phyloP scores from a whole-genome alignment of 2,888 invertebrate genomes.

The Thereva nobilitata region DNA sequence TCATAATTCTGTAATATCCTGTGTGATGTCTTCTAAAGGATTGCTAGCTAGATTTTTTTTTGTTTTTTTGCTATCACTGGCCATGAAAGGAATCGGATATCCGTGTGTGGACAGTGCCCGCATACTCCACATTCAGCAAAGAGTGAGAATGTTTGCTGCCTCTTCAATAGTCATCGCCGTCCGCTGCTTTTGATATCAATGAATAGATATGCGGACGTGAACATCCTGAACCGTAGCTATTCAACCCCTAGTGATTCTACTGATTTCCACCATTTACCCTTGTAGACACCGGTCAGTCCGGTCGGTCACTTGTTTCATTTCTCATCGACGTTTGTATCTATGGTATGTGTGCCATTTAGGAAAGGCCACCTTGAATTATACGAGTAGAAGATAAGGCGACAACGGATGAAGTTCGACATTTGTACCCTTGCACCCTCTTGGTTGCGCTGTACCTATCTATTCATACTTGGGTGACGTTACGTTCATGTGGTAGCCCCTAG shows the following conservation, averaged over 20 bases:
- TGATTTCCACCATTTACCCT: slow-evolving; percentile 33
- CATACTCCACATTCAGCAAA: not conserved
- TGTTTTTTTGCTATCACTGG: slow-evolving; percentile 7
- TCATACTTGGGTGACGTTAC: slow-evolving; percentile 9
- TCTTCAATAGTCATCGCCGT: not conserved
- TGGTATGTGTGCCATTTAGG: slow-evolving; percentile 21
- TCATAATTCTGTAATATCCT: slow-evolving; percentile 1
- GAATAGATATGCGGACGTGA: slow-evolving; percentile 9
- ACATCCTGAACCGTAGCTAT: slow-evolving; percentile 18
- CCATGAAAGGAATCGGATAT: slow-evolving; percentile 18
- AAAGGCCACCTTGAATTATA: slow-evolving; percentile 22
- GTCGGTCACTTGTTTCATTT: slow-evolving; percentile 34
- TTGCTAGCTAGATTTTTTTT: not conserved
- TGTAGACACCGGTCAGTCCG: slow-evolving; percentile 17
- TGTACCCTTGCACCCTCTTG: no score
- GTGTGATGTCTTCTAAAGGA: slow-evolving; percentile 12
- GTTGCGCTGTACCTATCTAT: not conserved
- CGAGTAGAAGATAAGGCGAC: slow-evolving; percentile 26
- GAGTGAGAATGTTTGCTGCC: not conserved
- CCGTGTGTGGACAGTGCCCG: slow-evolving; percentile 1
- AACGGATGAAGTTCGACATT: slow-evolving; percentile 14
- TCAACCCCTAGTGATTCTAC: slow-evolving; percentile 14
- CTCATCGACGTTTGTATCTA: slow-evolving; percentile 27
- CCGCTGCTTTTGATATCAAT: slow-evolving; percentile 6
- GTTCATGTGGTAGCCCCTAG: slow-evolving; percentile 25